These are phyloP conservation scores for Drosophila kohkoa DNA, from an alignment of 1,140 invertebrate genomes.

Conservation along the genomic window DNA sequence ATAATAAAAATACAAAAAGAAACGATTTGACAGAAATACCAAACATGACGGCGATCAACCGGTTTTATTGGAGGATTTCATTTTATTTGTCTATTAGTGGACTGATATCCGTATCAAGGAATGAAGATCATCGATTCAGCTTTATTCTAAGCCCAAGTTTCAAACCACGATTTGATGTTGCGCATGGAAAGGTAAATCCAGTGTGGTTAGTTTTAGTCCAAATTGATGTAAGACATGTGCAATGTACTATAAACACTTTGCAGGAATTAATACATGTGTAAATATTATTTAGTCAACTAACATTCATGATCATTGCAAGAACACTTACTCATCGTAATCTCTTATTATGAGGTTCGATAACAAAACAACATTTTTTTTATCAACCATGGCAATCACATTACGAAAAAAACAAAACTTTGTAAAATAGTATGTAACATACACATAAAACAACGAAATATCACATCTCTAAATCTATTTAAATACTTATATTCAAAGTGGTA, in stretches of 20 bases:
- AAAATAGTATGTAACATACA: slow-evolving; percentile 29
- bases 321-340: slow-evolving; percentile 1
- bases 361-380: slow-evolving; percentile 1
- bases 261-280: slow-evolving; percentile 33
- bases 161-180: background rate
- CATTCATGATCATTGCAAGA: slow-evolving; percentile 26
- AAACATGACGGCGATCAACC: slow-evolving; percentile 9
- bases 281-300: slow-evolving; percentile 34
- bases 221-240: slow-evolving; percentile 12
- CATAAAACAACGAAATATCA: slow-evolving; percentile 15
- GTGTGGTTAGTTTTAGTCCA: slow-evolving; percentile 5
- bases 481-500: slow-evolving; percentile 80
- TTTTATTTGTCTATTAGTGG: slow-evolving; percentile 14
- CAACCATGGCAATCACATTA: slow-evolving; percentile 44
- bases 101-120: background rate
- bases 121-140: background rate
- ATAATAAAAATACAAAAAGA: slow-evolving; percentile 80
- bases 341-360: background rate
- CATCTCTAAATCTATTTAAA: background rate
- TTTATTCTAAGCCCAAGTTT: background rate
- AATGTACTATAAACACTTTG: slow-evolving; percentile 35
- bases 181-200: slow-evolving; percentile 40
- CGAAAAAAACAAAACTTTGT: slow-evolving; percentile 34
- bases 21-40: slow-evolving; percentile 75
- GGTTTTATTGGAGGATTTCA: slow-evolving; percentile 21